A percentile compares a stretch with the other conserved stretches of the same genome.
These are phyloP conservation scores for Artibeus jamaicensis DNA, from an alignment of 2,797 vertebrate species.

Conservation along the genomic window DNA sequence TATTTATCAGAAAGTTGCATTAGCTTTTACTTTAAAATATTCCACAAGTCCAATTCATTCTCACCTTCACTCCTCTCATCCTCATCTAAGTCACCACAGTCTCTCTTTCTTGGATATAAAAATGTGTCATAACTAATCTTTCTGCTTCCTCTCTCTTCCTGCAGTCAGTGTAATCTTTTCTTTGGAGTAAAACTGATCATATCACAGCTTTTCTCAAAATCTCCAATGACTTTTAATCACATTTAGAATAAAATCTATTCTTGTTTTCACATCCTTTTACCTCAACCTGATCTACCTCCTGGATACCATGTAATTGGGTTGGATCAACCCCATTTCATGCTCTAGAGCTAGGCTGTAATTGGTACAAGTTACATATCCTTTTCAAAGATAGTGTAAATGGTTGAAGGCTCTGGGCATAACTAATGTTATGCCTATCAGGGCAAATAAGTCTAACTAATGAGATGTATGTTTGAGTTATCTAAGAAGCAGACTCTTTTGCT, in stretches of 20 bases:
- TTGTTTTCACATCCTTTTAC: neutral
- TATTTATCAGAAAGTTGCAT: neutral
- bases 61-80: neutral
- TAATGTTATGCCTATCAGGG: neutral
- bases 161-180: neutral
- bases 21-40: neutral
- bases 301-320: neutral
- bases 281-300: neutral
- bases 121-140: neutral
- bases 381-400: neutral
- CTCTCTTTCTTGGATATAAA: neutral
- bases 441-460: neutral
- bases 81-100: neutral
- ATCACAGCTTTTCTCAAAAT: neutral
- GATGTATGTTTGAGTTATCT: neutral
- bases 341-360: neutral
- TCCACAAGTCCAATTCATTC: neutral
- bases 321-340: constrained; percentile 3
- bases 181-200: neutral
- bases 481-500: neutral
- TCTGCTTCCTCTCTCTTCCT: neutral
- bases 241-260: neutral
- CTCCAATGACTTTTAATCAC: neutral
- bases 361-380: neutral
- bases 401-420: neutral